Evolutionary conservation across 2,797 vertebrate species (phyloP).

Genomic region (Coregonus sp.): DNA sequence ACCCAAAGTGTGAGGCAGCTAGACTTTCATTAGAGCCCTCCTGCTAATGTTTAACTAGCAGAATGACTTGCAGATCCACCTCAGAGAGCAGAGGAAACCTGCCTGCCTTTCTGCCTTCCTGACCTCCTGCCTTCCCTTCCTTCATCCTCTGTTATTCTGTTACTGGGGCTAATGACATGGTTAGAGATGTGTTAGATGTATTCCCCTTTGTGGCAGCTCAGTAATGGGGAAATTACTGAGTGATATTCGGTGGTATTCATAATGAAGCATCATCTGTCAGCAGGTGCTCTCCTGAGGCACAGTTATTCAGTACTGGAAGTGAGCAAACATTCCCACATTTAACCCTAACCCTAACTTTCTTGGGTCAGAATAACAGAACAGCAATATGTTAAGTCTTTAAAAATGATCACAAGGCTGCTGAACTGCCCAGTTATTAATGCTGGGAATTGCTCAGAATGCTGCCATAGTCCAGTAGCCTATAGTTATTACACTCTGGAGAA

Average conservation of each 20-base stretch:
- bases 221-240: background rate
- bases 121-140: background rate
- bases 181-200: background rate
- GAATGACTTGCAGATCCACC: conserved; percentile 32
- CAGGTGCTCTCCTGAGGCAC: background rate
- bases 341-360: background rate
- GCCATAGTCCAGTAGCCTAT: conserved; percentile 40
- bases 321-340: background rate
- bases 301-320: background rate
- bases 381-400: background rate
- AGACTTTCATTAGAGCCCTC: conserved; percentile 54
- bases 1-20: conserved; percentile 45
- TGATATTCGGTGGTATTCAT: background rate
- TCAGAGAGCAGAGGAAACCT: conserved; percentile 20
- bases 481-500: conserved; percentile 48
- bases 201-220: background rate
- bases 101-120: background rate
- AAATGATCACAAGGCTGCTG: conserved; percentile 17
- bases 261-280: background rate
- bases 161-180: background rate
- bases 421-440: conserved; percentile 50
- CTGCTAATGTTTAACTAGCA: conserved; percentile 61
- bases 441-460: conserved; percentile 47
- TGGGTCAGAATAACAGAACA: conserved; percentile 30
- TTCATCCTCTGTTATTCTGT: background rate